Conservation (phyloP, 2,113 vertebrate genomes). For the Trinectes maculatus region DNA sequence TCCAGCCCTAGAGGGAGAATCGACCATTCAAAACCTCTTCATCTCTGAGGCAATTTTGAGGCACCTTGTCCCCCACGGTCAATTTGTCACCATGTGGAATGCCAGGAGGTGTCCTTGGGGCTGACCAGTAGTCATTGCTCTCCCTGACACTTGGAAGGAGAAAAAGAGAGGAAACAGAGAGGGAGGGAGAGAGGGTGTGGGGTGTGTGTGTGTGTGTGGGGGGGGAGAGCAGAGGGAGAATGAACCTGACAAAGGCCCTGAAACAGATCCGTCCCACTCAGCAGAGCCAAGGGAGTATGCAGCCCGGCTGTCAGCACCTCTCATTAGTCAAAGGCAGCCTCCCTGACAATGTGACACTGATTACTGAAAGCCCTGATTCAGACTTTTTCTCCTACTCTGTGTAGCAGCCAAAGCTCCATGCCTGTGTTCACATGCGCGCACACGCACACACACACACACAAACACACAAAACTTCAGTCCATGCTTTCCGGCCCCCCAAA, state of each 20-base stretch:
- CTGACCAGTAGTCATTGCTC: conserved; percentile 82
- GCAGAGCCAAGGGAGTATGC: conserved; percentile 78
- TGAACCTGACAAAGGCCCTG: conserved; percentile 75
- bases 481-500: conserved; percentile 50
- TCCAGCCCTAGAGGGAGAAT: conserved; percentile 40
- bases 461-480: conserved; percentile 12
- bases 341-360: conserved; percentile 83
- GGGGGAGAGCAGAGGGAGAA: conserved; percentile 63
- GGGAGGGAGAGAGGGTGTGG: conserved; percentile 36
- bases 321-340: conserved; percentile 85
- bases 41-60: conserved; percentile 75
- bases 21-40: conserved; percentile 75
- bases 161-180: conserved; percentile 45
- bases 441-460: not conserved
- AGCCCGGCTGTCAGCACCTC: conserved; percentile 82
- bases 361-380: conserved; percentile 81
- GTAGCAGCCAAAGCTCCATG: conserved; percentile 64
- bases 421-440: conserved; percentile 31
- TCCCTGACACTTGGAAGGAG: conserved; percentile 65
- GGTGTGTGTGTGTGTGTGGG: too few relatives aligned
- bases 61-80: conserved; percentile 76
- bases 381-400: conserved; percentile 74
- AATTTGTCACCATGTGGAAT: conserved; percentile 80
- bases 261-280: conserved; percentile 82
- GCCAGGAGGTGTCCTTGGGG: conserved; percentile 81